Conservation (phyloP, 1,140 invertebrate genomes). For the Bombus huntii region DNA sequence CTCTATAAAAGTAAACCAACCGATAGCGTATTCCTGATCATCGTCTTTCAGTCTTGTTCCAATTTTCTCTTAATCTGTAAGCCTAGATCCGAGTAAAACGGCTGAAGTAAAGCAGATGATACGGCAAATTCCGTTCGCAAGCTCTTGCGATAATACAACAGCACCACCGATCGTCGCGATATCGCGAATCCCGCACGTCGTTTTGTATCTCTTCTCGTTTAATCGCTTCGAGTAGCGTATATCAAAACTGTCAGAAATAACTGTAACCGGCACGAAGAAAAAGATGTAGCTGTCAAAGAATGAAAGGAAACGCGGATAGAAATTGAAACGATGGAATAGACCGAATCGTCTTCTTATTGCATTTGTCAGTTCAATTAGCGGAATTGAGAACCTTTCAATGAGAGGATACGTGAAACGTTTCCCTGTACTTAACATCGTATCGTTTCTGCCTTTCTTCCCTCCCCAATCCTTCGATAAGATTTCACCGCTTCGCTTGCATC, state of each 20-base stretch:
- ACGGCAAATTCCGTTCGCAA: constrained; percentile 24
- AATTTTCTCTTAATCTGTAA: constrained; percentile 63
- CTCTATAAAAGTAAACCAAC: constrained; percentile 54
- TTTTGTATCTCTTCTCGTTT: constrained; percentile 10
- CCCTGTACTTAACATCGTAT: no score
- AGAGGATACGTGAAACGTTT: not conserved
- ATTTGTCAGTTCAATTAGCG: constrained; percentile 53
- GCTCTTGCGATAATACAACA: constrained; percentile 5
- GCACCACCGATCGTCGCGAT: constrained; percentile 24
- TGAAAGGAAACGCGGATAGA: not conserved
- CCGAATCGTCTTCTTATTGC: constrained; percentile 22
- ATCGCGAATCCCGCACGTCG: not conserved
- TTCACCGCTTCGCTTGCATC: not conserved
- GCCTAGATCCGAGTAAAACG: constrained; percentile 35
- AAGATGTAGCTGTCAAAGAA: not conserved
- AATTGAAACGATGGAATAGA: not conserved
- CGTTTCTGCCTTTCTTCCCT: not conserved
- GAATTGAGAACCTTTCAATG: constrained; percentile 44
- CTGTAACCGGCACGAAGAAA: not conserved
- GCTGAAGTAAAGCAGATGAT: not conserved
- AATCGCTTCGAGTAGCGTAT: not conserved
- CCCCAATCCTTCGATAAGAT: not conserved
- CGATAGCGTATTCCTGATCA: constrained; percentile 41
- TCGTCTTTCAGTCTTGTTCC: constrained; percentile 54
- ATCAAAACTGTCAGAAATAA: not conserved